Percentiles rank a stretch among this genome's conserved stretches.
These are phyloP conservation scores for Megalonaias nervosa DNA, from an alignment of 1,140 invertebrate genomes.

Conservation along the genomic window DNA sequence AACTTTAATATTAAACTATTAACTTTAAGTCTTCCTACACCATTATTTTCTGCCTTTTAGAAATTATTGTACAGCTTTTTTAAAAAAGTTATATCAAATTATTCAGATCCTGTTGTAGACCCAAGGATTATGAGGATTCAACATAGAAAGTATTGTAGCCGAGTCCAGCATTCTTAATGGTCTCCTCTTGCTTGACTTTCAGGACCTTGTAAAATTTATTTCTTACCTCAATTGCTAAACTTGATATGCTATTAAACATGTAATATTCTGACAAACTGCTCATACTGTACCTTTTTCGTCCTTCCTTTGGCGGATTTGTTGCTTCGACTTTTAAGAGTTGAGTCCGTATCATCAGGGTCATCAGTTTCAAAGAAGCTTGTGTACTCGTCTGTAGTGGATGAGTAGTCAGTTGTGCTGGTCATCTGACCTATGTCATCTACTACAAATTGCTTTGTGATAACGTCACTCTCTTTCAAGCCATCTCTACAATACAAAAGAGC, in stretches of 20 bases:
- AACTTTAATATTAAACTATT: too few relatives aligned
- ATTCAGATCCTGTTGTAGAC: too few relatives aligned
- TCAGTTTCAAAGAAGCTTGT: slow-evolving; percentile 52
- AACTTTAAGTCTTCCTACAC: too few relatives aligned
- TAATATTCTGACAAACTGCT: not conserved
- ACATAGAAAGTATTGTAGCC: too few relatives aligned
- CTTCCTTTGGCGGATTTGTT: slow-evolving; percentile 35
- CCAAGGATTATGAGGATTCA: too few relatives aligned
- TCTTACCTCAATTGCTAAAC: not conserved
- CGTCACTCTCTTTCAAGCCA: slow-evolving; percentile 69
- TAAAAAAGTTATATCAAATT: too few relatives aligned
- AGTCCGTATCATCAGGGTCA: slow-evolving; percentile 47
- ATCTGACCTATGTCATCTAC: slow-evolving; percentile 58
- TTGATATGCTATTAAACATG: not conserved
- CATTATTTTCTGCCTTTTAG: too few relatives aligned
- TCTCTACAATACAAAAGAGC: slow-evolving; percentile 53
- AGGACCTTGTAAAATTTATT: not conserved
- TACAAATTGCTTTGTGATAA: slow-evolving; percentile 68
- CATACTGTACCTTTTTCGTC: slow-evolving; percentile 25
- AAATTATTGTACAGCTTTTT: too few relatives aligned
- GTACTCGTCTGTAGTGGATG: slow-evolving; percentile 36
- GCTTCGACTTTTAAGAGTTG: slow-evolving; percentile 40
- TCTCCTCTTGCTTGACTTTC: too few relatives aligned
- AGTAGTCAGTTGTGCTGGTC: slow-evolving; percentile 34
- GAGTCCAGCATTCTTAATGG: too few relatives aligned